Evolutionary conservation across 2,113 vertebrate genomes (phyloP), one percentile per base, ranked within the genome.

Genomic region (Todiramphus chloris): DNA sequence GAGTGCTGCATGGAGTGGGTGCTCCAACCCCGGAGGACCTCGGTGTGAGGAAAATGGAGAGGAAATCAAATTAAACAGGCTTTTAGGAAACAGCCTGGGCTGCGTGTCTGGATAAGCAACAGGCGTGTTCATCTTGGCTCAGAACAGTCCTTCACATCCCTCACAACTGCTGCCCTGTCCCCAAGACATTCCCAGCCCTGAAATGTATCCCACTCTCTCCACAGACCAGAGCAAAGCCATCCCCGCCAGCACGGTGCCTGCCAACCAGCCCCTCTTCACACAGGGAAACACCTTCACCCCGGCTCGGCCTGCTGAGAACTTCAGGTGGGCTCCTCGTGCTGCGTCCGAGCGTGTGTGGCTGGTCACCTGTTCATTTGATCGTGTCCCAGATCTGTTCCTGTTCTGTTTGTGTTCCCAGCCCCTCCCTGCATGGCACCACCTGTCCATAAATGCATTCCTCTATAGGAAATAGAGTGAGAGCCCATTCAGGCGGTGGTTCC

Each of bases 201-300:
- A 33, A 16, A 12, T 53, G 62, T 43, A 23, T 41, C 8, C 4
- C 15, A 41, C 53, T 96, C 66, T 97, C 84, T 93, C 94, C 6
- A 8, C 98, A 98, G 99, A 99, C 83, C 99, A 98, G 97, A 97
- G 89, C 85, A 99, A 99, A 98, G 97, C 95, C 80, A 92, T 99
- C 67, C 97, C 98, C 24, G 96, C 99, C 97, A 98, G 97, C 93
- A 96, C 98, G 1, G 97, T 98, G 70, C 97, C 99, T 11, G 93
- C 98, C 69, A 97, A 96, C 93, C 99, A 98, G 30, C 98, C 99
- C 91, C 98, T 99, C 59, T 99, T 99, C 20, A 83, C 98, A 10
- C 98, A 98, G 96, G 98, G 98, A 68, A 98, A 86, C 96, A 97
- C 98, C 80, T 99, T 99, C 97, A 96, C 98, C 50, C 94, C 98